These are phyloP conservation scores for Plotosus lineatus DNA, from an alignment of 2,113 vertebrate species.

Conservation along the genomic window DNA sequence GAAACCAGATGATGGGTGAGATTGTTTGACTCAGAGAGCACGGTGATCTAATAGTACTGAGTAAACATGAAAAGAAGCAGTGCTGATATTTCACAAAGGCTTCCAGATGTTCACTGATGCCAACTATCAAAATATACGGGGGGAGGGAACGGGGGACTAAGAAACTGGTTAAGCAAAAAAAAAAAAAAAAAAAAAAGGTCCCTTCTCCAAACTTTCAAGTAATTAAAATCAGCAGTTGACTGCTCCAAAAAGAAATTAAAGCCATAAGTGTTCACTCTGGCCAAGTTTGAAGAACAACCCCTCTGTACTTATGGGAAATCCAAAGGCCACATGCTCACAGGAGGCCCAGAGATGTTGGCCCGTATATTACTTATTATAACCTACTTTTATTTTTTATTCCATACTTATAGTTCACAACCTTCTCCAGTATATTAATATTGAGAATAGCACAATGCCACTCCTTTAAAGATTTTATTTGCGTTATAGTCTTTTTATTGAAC, in stretches of 20 bases:
- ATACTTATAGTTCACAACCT: conserved; percentile 26
- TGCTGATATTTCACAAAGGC: conserved; percentile 71
- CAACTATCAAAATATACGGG: conserved; percentile 76
- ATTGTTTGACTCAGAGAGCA: conserved; percentile 62
- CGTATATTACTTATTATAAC: conserved; percentile 54
- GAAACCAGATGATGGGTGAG: conserved; percentile 74
- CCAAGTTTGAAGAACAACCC: conserved; percentile 75
- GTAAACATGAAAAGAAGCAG: conserved; percentile 72
- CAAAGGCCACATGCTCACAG: conserved; percentile 47
- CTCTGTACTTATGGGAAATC: conserved; percentile 73
- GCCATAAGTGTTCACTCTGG: conserved; percentile 75
- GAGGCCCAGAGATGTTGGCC: conserved; percentile 48
- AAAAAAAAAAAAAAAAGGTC: conserved; percentile 38
- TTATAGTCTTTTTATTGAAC: not conserved
- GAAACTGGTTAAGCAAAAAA: conserved; percentile 67
- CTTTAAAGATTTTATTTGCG: not conserved
- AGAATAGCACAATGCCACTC: not conserved
- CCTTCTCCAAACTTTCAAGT: conserved; percentile 74
- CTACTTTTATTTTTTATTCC: conserved; percentile 23
- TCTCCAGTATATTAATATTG: conserved; percentile 2
- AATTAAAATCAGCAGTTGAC: conserved; percentile 75
- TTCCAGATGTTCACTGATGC: conserved; percentile 77
- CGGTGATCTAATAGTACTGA: conserved; percentile 73
- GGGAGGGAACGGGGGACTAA: conserved; percentile 46
- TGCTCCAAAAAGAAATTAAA: conserved; percentile 83